phyloP scores from a whole-genome alignment of 2,888 invertebrate genomes.

The Apamea crenata region DNA sequence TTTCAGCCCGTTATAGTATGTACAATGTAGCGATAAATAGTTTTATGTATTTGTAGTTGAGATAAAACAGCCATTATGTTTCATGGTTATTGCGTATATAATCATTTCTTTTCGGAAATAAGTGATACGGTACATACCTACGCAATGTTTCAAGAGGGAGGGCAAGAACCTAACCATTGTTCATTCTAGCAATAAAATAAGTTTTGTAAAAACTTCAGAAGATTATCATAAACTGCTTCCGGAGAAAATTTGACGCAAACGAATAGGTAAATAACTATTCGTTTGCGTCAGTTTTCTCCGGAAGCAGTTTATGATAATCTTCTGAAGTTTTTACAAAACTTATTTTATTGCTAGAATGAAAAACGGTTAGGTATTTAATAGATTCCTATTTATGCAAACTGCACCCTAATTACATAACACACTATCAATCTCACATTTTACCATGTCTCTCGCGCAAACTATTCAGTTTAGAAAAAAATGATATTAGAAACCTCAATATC shows the following conservation, averaged over 20 bases:
- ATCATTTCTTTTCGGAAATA: conserved; percentile 5
- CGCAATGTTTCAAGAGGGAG: neutral
- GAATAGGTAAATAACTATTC: neutral
- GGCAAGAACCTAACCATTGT: no score
- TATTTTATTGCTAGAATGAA: neutral
- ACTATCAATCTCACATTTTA: no score
- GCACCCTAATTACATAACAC: no score
- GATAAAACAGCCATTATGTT: conserved; percentile 18
- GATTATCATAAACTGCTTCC: no score
- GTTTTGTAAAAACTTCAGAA: no score
- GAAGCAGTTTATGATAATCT: neutral
- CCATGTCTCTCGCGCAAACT: no score
- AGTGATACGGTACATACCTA: neutral
- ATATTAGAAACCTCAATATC: no score
- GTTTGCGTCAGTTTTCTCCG: no score
- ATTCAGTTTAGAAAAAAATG: no score
- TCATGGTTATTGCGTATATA: neutral
- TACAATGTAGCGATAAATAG: conserved; percentile 30
- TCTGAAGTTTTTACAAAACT: neutral
- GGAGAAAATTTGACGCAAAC: no score
- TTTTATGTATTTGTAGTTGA: conserved; percentile 15
- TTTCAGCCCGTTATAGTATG: conserved; percentile 19
- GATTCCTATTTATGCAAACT: neutral
- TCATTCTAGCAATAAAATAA: no score
- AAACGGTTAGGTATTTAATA: neutral